Percentiles rank a stretch among this genome's conserved stretches.
phyloP scores from a whole-genome alignment of 2,113 vertebrate species.

The Tyto alba region DNA sequence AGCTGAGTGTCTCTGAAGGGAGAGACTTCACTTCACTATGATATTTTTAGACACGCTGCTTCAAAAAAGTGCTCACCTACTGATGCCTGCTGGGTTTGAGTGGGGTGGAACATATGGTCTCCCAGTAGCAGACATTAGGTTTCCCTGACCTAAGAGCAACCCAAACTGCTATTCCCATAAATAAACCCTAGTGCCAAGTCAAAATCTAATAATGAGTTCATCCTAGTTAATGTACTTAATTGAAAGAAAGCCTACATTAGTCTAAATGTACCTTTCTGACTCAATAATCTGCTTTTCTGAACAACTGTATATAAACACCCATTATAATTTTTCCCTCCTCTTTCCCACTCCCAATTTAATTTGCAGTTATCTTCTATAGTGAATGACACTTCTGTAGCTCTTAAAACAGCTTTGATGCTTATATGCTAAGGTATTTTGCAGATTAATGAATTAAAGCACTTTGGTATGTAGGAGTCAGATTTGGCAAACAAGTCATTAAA shows the following conservation, averaged over 20 bases:
- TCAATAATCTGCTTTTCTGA: neutral
- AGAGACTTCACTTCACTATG: neutral
- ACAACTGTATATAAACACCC: neutral
- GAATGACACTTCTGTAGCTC: constrained; percentile 43
- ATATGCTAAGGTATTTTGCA: constrained; percentile 53
- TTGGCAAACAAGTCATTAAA: constrained; percentile 63
- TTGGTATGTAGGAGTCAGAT: constrained; percentile 54
- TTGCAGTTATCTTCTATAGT: constrained; percentile 23
- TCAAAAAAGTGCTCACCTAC: neutral
- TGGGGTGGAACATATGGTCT: neutral
- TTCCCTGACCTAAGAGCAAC: neutral
- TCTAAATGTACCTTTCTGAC: neutral
- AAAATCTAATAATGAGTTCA: neutral
- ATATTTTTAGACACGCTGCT: neutral
- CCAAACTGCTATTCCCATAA: neutral
- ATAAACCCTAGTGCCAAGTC: neutral
- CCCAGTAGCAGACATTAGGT: neutral
- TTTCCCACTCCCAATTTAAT: constrained; percentile 31
- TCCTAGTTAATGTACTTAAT: neutral
- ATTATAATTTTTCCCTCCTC: neutral
- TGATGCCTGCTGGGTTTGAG: neutral
- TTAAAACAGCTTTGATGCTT: constrained; percentile 58
- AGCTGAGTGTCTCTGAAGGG: neutral
- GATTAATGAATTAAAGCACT: constrained; percentile 64
- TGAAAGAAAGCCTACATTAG: neutral